A percentile compares a stretch with the other conserved stretches of the same genome.
Conservation (phyloP, 2,888 invertebrate species). For the Drosophila emarginata region DNA sequence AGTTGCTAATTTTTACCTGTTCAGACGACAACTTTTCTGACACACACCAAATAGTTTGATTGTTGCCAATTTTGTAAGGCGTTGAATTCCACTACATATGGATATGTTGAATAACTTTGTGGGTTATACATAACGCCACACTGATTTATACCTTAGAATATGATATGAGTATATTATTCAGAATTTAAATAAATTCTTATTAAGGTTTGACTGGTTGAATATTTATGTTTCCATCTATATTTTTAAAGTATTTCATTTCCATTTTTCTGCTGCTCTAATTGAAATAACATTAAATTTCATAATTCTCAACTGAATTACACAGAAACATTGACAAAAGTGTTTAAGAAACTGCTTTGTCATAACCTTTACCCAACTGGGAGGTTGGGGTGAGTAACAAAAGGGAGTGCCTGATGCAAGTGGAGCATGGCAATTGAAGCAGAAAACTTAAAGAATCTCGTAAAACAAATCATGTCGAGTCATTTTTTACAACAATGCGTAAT, state of each 20-base stretch:
- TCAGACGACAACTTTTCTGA: slow-evolving; percentile 22
- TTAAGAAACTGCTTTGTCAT: slow-evolving; percentile 60
- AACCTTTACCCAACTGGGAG: slow-evolving; percentile 10
- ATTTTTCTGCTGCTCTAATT: slow-evolving; percentile 44
- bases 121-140: not conserved
- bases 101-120: slow-evolving; percentile 32
- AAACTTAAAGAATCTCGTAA: slow-evolving; percentile 33
- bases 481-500: slow-evolving; percentile 29
- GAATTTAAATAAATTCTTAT: no score
- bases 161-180: no score
- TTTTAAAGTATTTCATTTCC: slow-evolving; percentile 30
- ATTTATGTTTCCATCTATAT: slow-evolving; percentile 6
- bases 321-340: slow-evolving; percentile 23
- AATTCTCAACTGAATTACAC: slow-evolving; percentile 18
- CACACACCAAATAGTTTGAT: slow-evolving; percentile 46
- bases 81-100: slow-evolving; percentile 47
- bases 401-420: slow-evolving; percentile 45
- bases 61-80: slow-evolving; percentile 58
- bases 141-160: slow-evolving; percentile 2
- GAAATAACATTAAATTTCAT: slow-evolving; percentile 11
- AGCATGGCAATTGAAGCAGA: slow-evolving; percentile 29
- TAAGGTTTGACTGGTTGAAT: not conserved
- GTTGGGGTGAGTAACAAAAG: slow-evolving; percentile 40
- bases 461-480: slow-evolving; percentile 66
- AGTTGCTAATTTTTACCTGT: slow-evolving; percentile 24